Evolutionary conservation across 2,888 invertebrate genomes (phyloP), one percentile per base, ranked within the genome.

Genomic region (Seladonia tumulorum): DNA sequence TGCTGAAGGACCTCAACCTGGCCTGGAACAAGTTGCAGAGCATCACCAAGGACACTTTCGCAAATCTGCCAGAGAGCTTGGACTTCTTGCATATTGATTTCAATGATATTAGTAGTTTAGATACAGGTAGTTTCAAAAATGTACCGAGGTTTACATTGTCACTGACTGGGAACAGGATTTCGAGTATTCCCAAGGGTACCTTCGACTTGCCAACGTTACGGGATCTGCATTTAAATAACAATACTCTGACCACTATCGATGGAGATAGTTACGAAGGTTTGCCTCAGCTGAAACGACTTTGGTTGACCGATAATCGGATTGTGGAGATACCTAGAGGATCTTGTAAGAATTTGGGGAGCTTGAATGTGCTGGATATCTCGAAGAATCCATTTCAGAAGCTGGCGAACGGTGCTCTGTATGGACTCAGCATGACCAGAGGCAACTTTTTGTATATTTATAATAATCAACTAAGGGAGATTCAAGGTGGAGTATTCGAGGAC

Each of bases 191-290:
- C 42, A 94, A 93, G 78, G 90, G 88, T 10, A 85, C 90, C 0
- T 90, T 92, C 71, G 76, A 91, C 25, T 63, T 90, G 74, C 88
- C 92, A 0, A 88, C 79, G 4, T 83, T 92, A 8, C 84, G 77
- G 12, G 88, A 91, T 53, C 81, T 92, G 45, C 80, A 89, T 60
- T 71, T 92, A 57, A 85, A 79, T n/a, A 90, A 91, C 22, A 92
- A 92, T 16, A 77, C 76, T 0, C 68, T 92, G 73, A 86, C 83
- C 25, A 88, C 80, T 18, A 83, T 91, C 60, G 88, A 92, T 8
- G 87, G 89, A 5, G 95, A 95, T 87, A 95, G 95, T 88, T 95
- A 95, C 87, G 95, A 95, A 86, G 94, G 94, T 35, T 86, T 95
- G 76, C 91, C 92, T 68, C 94, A 93, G 88, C 90, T 95, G 35